These are phyloP conservation scores for Acrossocheilus fasciatus DNA, from an alignment of 2,797 vertebrate genomes.

Conservation along the genomic window DNA sequence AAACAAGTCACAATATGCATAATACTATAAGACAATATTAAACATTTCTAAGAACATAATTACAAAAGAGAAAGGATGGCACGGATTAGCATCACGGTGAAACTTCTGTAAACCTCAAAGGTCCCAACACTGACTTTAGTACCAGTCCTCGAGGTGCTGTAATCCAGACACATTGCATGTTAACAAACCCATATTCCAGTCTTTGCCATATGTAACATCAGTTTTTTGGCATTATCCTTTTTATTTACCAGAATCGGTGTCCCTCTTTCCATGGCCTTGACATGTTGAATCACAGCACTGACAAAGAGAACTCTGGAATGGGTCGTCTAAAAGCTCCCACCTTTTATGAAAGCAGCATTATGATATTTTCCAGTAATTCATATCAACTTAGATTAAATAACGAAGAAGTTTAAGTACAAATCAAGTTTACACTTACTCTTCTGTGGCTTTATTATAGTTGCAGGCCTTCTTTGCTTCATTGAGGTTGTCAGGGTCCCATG, in stretches of 20 bases:
- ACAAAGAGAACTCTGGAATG: conserved; percentile 70
- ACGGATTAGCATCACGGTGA: background rate
- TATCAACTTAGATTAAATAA: background rate
- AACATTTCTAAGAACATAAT: background rate
- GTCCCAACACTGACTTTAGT: conserved; percentile 73
- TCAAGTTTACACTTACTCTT: conserved; percentile 65
- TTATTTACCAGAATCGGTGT: conserved; percentile 58
- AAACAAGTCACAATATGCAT: background rate
- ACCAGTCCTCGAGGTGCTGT: conserved; percentile 54
- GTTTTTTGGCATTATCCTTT: no score
- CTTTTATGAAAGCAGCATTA: conserved; percentile 56
- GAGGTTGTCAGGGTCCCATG: conserved; percentile 70
- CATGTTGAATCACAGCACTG: conserved; percentile 78
- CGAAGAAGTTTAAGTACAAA: background rate
- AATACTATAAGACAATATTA: background rate
- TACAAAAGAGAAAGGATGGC: background rate
- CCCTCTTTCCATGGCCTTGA: conserved; percentile 54
- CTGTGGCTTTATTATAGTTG: conserved; percentile 70
- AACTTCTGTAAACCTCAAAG: conserved; percentile 67
- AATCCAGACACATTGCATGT: background rate
- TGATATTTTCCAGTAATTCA: background rate
- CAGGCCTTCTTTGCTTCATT: conserved; percentile 76
- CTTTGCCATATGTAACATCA: background rate
- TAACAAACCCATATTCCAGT: background rate
- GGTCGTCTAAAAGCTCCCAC: conserved; percentile 79